phyloP scores from a whole-genome alignment of 2,797 vertebrate species.

The Paguma larvata region DNA sequence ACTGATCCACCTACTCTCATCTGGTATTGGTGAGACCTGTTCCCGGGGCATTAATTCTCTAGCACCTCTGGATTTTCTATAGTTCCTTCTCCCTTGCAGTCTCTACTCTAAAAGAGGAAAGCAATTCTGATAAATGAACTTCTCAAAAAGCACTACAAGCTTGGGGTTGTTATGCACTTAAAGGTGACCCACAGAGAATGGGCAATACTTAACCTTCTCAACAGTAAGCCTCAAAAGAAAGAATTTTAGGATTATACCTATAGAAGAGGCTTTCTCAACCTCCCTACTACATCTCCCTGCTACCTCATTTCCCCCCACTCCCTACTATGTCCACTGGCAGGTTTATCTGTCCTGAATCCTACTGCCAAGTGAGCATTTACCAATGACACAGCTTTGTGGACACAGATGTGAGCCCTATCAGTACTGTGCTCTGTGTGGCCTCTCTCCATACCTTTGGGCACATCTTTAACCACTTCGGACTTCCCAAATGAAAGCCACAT shows the following conservation, averaged over 20 bases:
- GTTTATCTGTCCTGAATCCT: too few species aligned
- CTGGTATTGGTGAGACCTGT: not conserved
- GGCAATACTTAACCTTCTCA: not conserved
- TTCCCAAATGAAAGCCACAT: not conserved
- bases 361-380: not conserved
- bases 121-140: not conserved
- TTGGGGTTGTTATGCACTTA: not conserved
- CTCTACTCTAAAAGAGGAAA: slow-evolving; percentile 43
- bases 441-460: not conserved
- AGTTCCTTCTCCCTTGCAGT: not conserved
- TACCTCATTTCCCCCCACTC: not conserved
- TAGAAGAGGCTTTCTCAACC: not conserved
- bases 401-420: not conserved
- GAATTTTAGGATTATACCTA: not conserved
- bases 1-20: not conserved
- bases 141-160: not conserved
- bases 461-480: not conserved
- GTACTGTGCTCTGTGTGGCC: not conserved
- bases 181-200: not conserved
- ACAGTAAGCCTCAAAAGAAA: not conserved
- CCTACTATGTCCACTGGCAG: not conserved
- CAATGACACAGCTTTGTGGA: not conserved
- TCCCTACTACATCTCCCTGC: not conserved
- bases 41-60: not conserved
- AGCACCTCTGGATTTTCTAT: not conserved